Evolutionary conservation across 2,797 vertebrate species (phyloP).

Genomic region (Clarias pachynema): DNA sequence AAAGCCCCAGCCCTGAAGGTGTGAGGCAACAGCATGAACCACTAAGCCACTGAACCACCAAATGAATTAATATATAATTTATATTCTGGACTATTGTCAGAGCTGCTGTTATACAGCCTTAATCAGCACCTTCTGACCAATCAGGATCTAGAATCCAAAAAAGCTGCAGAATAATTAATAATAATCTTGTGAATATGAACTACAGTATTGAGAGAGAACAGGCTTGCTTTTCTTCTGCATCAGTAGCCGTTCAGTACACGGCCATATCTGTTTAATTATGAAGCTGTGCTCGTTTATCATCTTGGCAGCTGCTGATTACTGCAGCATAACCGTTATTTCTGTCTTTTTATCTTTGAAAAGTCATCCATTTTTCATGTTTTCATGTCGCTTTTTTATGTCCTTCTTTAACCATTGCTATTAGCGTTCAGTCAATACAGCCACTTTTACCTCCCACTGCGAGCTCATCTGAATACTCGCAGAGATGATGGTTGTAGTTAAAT

Average conservation of each 20-base stretch:
- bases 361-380: conserved; percentile 16
- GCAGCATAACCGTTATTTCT: conserved; percentile 2
- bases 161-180: background rate
- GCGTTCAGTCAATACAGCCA: background rate
- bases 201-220: background rate
- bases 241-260: background rate
- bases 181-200: background rate
- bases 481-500: background rate
- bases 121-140: conserved; percentile 4
- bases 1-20: too few relatives aligned
- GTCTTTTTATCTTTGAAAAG: conserved; percentile 17
- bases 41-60: too few relatives aligned
- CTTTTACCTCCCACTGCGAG: background rate
- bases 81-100: background rate
- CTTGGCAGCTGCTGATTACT: conserved; percentile 21
- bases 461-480: background rate
- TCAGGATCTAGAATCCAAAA: background rate
- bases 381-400: background rate
- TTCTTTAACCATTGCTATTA: background rate
- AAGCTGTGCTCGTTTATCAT: conserved; percentile 22
- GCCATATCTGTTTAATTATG: conserved; percentile 26
- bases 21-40: too few relatives aligned
- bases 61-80: background rate
- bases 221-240: background rate
- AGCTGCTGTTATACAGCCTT: background rate